These are phyloP conservation scores for Crotalus viridis DNA, from an alignment of 2,113 vertebrate species.

Conservation along the genomic window DNA sequence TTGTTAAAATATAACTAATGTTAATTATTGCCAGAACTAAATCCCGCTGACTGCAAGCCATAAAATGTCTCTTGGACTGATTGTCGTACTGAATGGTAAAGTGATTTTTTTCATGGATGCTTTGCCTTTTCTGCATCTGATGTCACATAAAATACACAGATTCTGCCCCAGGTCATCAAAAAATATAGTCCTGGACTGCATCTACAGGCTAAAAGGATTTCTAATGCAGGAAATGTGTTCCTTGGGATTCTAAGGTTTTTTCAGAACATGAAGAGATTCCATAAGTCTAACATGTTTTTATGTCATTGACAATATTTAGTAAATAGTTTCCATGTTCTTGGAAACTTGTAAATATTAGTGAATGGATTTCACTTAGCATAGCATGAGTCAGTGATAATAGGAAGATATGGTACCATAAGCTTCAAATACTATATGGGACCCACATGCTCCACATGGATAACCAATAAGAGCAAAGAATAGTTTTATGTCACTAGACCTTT, in stretches of 20 bases:
- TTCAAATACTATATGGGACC: not conserved
- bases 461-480: not conserved
- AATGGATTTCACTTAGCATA: not conserved
- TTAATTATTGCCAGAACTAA: not conserved
- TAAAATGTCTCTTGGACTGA: not conserved
- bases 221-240: not conserved
- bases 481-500: not conserved
- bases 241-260: not conserved
- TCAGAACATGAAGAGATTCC: not conserved
- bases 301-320: not conserved
- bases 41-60: not conserved
- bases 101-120: not conserved
- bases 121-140: not conserved
- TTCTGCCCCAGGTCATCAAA: not conserved
- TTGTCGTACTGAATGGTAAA: not conserved
- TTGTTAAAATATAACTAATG: not conserved
- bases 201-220: not conserved
- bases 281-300: not conserved
- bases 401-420: not conserved
- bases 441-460: not conserved
- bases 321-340: not conserved
- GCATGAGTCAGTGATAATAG: not conserved
- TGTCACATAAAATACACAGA: not conserved
- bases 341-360: not conserved
- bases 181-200: not conserved